Percentiles rank a stretch among this genome's conserved stretches.
Evolutionary conservation across 2,888 invertebrate genomes (phyloP).

Genomic region (Quadroppia sp.): DNA sequence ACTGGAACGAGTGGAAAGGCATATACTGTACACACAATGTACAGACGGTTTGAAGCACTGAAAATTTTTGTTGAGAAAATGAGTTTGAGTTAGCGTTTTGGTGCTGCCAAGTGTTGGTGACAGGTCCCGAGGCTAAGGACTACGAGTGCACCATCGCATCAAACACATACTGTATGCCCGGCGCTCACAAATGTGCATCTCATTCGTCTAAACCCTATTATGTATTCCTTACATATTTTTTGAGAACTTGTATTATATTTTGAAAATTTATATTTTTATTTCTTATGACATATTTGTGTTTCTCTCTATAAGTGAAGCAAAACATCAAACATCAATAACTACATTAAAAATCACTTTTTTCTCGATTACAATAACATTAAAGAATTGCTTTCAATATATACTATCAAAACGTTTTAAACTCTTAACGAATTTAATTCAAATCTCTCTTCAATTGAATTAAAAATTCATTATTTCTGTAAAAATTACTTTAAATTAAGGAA

Average conservation of each 20-base stretch:
- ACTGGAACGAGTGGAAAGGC: slow-evolving; percentile 28
- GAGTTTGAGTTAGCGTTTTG: slow-evolving; percentile 33
- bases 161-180: slow-evolving; percentile 2
- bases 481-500: too few species aligned
- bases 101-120: slow-evolving; percentile 14
- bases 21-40: slow-evolving; percentile 3
- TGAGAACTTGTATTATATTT: background rate
- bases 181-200: background rate
- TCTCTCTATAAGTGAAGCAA: slow-evolving; percentile 5
- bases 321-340: background rate
- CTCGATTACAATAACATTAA: background rate
- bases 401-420: background rate
- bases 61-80: slow-evolving; percentile 32
- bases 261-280: background rate
- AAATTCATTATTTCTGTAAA: too few species aligned
- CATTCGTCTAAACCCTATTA: background rate
- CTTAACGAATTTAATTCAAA: background rate
- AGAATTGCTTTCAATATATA: background rate
- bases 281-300: slow-evolving; percentile 3
- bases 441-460: too few species aligned
- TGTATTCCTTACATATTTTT: slow-evolving; percentile 11
- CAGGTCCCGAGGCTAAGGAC: slow-evolving; percentile 36
- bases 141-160: background rate
- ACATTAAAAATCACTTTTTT: background rate
- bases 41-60: slow-evolving; percentile 22